These are phyloP conservation scores for Okamejei kenojei DNA, from an alignment of 2,797 vertebrate genomes.

Conservation along the genomic window DNA sequence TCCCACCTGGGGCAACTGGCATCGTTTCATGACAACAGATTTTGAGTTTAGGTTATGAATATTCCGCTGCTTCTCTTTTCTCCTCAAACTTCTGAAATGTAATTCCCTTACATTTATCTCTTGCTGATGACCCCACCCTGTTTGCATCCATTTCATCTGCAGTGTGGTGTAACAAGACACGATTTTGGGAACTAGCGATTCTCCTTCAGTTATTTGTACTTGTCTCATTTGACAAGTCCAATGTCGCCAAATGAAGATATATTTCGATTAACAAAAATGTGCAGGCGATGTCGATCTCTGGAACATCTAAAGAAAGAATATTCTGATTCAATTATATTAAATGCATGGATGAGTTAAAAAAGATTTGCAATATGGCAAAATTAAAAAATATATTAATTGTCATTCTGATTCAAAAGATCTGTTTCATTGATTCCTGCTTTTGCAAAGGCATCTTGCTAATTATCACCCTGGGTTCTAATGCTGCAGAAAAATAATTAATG, in stretches of 20 bases:
- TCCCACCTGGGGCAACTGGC: conserved; percentile 5
- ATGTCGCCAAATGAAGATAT: not conserved
- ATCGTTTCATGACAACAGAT: not conserved
- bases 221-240: not conserved
- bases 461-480: not conserved
- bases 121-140: not conserved
- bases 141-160: not conserved
- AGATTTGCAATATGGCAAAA: not conserved
- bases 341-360: not conserved
- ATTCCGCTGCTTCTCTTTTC: not conserved
- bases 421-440: not conserved
- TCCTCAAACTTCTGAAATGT: not conserved
- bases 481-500: not conserved
- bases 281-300: not conserved
- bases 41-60: not conserved
- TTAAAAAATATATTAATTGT: not conserved
- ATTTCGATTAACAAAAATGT: not conserved
- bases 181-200: not conserved
- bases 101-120: not conserved
- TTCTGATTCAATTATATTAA: not conserved
- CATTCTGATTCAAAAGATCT: not conserved
- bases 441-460: not conserved
- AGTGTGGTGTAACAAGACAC: not conserved
- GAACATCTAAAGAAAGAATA: not conserved
- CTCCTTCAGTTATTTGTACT: not conserved